Evolutionary conservation across 2,888 invertebrate species (phyloP).

Genomic region (Meteorus colon): DNA sequence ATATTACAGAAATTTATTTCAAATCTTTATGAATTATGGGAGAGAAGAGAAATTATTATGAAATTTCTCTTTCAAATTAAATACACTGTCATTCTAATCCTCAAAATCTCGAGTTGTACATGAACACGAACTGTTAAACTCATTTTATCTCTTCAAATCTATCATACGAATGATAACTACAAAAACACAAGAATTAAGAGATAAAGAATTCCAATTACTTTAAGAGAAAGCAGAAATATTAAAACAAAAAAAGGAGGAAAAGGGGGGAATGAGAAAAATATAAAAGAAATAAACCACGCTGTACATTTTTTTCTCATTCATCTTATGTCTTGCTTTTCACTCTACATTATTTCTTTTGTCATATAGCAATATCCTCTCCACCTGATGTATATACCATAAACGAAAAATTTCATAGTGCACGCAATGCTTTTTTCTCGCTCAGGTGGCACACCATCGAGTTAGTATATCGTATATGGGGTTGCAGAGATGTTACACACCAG

Average conservation of each 20-base stretch:
- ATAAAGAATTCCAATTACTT: conserved; percentile 2
- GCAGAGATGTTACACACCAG: conserved; percentile 15
- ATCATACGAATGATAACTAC: too few relatives aligned
- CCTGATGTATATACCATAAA: conserved; percentile 19
- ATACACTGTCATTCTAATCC: too few relatives aligned
- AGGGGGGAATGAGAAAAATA: not conserved
- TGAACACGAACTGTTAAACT: too few relatives aligned
- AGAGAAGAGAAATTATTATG: too few relatives aligned
- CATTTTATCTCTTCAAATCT: too few relatives aligned
- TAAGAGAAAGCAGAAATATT: not conserved
- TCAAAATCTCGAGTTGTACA: too few relatives aligned
- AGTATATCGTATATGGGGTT: not conserved
- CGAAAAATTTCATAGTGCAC: conserved; percentile 39
- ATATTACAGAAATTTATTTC: too few relatives aligned
- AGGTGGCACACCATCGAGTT: conserved; percentile 29
- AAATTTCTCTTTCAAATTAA: too few relatives aligned
- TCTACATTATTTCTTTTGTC: not conserved
- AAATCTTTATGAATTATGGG: too few relatives aligned
- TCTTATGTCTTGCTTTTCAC: not conserved
- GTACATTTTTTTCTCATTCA: not conserved
- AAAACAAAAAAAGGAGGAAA: not conserved
- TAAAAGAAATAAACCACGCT: not conserved
- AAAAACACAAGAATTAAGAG: not conserved
- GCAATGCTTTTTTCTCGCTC: conserved; percentile 46
- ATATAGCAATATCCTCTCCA: conserved; percentile 9